These are phyloP conservation scores for Himalopsyche phryganea DNA, from an alignment of 1,140 invertebrate genomes.

Conservation along the genomic window DNA sequence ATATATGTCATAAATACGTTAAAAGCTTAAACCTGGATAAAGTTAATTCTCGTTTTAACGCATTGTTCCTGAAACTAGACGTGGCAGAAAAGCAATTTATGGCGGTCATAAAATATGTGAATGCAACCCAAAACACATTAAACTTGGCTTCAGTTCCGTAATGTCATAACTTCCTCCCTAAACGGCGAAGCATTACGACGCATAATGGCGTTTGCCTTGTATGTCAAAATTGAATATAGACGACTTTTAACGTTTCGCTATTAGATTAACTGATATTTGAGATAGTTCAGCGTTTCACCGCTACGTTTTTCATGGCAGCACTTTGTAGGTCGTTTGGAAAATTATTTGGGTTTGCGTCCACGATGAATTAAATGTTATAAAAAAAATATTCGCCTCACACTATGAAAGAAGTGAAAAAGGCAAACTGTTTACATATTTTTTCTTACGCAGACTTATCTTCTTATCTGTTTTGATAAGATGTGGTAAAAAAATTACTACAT, in stretches of 20 bases:
- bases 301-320: constrained; percentile 24
- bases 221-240: constrained; percentile 22
- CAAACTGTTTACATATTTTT: no score
- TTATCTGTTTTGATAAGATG: no score
- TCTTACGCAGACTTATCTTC: no score
- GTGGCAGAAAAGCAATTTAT: constrained; percentile 40
- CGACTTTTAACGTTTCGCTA: constrained; percentile 26
- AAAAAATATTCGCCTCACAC: no score
- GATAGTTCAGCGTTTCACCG: constrained; percentile 43
- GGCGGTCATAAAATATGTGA: constrained; percentile 35
- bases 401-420: no score
- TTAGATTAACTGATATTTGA: constrained; percentile 25
- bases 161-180: constrained; percentile 33
- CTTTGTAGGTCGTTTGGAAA: constrained; percentile 12
- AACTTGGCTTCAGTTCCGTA: constrained; percentile 25
- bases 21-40: constrained; percentile 13
- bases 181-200: constrained; percentile 18
- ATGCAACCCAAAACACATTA: constrained; percentile 39
- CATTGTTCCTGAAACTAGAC: constrained; percentile 37
- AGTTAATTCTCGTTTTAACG: constrained; percentile 35
- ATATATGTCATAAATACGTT: not conserved
- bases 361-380: constrained; percentile 6
- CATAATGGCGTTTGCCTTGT: constrained; percentile 17
- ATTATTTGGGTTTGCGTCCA: constrained; percentile 25
- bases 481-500: no score